Conservation (phyloP, 2,113 vertebrate species). For the Oncorhynchus tshawytscha region DNA sequence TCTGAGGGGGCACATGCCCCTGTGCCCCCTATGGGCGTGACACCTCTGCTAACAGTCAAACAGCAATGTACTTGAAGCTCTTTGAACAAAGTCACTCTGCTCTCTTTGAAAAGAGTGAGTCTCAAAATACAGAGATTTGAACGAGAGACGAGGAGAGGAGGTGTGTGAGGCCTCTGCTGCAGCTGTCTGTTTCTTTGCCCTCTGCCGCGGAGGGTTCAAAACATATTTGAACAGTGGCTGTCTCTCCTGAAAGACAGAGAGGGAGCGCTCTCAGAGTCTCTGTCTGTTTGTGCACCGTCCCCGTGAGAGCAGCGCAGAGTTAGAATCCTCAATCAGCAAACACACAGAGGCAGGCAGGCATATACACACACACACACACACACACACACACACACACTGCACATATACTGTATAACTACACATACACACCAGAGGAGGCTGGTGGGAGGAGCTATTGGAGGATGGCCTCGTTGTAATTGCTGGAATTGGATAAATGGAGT, state of each 20-base stretch:
- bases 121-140: not conserved
- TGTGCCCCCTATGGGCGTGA: no score
- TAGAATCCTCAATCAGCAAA: not conserved
- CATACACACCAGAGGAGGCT: not conserved
- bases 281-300: not conserved
- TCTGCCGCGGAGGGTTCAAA: not conserved
- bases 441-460: no score
- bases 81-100: not conserved
- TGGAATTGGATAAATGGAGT: no score
- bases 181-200: not conserved
- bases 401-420: not conserved
- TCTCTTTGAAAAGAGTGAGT: not conserved
- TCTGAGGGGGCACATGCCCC: no score
- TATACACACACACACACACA: no score
- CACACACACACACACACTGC: not conserved
- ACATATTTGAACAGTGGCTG: not conserved
- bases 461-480: no score
- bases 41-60: no score
- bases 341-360: not conserved
- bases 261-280: constrained; percentile 21
- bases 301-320: not conserved
- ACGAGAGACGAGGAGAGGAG: not conserved
- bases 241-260: not conserved
- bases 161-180: not conserved
- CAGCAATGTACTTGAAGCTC: not conserved